phyloP scores from a whole-genome alignment of 2,797 vertebrate genomes.

The Eurystomus glaucurus region DNA sequence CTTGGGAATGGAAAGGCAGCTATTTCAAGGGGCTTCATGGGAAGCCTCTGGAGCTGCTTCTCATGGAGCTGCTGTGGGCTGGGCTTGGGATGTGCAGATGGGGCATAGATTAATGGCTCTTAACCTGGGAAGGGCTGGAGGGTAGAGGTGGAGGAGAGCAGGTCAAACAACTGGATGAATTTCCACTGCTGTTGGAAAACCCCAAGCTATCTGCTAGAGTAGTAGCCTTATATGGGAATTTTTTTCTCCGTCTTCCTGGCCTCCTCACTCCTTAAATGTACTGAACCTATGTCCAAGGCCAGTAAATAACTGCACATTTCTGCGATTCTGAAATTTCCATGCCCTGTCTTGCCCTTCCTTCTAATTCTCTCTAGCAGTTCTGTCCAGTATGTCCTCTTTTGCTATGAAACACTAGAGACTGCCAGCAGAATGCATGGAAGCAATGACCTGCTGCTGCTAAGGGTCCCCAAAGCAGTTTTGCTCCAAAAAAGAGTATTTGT shows the following conservation, averaged over 20 bases:
- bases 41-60: neutral
- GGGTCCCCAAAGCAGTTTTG: neutral
- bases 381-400: neutral
- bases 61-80: neutral
- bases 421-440: neutral
- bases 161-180: neutral
- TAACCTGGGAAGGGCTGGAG: neutral
- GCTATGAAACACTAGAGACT: neutral
- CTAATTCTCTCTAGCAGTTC: neutral
- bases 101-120: neutral
- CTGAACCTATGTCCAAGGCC: neutral
- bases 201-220: neutral
- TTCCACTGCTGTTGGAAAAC: neutral
- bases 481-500: neutral
- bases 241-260: neutral
- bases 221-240: neutral
- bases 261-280: neutral
- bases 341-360: neutral
- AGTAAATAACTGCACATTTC: neutral
- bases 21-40: neutral
- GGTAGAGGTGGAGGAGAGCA: neutral
- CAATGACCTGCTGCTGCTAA: neutral
- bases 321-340: neutral
- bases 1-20: neutral
- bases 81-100: neutral